Evolutionary conservation across 2,113 vertebrate species (phyloP).

Genomic region (Mola mola): DNA sequence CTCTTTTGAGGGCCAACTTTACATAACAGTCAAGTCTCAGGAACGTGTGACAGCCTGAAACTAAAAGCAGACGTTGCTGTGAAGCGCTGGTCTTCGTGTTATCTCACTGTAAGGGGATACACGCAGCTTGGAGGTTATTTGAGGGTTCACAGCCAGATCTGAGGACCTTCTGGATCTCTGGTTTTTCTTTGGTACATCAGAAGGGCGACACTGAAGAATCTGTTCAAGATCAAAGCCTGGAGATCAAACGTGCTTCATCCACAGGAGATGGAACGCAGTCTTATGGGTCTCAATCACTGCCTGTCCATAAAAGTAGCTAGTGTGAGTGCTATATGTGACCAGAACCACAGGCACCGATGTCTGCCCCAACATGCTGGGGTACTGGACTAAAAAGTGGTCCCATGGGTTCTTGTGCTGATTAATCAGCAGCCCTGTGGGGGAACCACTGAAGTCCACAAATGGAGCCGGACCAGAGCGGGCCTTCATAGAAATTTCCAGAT

Average conservation of each 20-base stretch:
- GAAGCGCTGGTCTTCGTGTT: conserved; percentile 55
- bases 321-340: conserved; percentile 18
- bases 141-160: conserved; percentile 66
- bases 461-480: conserved; percentile 18
- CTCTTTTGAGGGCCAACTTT: conserved; percentile 30
- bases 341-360: conserved; percentile 18
- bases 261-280: conserved; percentile 22
- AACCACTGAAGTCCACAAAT: conserved; percentile 28
- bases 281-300: conserved; percentile 59
- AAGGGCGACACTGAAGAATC: conserved; percentile 69
- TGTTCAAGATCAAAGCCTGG: conserved; percentile 71
- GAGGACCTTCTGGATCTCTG: conserved; percentile 57
- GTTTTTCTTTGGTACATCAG: conserved; percentile 59
- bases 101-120: conserved; percentile 68
- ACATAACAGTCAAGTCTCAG: conserved; percentile 12
- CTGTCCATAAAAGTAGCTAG: conserved; percentile 20
- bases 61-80: conserved; percentile 50
- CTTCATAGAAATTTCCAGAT: conserved; percentile 2
- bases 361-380: not conserved
- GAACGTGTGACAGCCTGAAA: conserved; percentile 15
- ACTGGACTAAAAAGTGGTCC: conserved; percentile 16
- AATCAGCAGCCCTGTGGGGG: conserved; percentile 64
- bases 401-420: conserved; percentile 66
- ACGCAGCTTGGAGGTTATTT: conserved; percentile 58
- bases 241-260: conserved; percentile 61